phyloP scores from a whole-genome alignment of 2,888 invertebrate species.

The Apamea monoglypha region DNA sequence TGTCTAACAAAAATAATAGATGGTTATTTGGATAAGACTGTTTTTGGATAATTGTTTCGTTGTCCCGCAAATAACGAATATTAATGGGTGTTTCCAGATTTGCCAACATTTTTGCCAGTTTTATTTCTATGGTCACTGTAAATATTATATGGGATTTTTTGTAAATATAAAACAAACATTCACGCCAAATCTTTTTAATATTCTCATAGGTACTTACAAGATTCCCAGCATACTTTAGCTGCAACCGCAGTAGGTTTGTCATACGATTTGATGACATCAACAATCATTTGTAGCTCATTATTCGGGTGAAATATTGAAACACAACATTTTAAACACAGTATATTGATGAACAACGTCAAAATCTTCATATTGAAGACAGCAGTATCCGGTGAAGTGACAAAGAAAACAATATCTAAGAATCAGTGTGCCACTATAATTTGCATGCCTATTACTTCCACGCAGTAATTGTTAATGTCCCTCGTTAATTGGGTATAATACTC shows the following conservation, averaged over 20 bases:
- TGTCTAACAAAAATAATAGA: constrained; percentile 52
- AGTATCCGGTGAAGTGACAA: background rate
- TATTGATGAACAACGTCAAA: constrained; percentile 39
- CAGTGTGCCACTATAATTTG: constrained; percentile 39
- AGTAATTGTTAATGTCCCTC: constrained; percentile 44
- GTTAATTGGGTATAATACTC: constrained; percentile 58
- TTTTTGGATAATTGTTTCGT: constrained; percentile 44
- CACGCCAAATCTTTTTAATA: background rate
- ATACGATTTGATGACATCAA: constrained; percentile 74
- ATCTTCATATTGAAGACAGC: constrained; percentile 49
- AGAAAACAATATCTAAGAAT: constrained; percentile 20
- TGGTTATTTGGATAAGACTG: constrained; percentile 34
- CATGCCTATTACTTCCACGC: constrained; percentile 26
- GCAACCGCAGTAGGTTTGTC: constrained; percentile 74
- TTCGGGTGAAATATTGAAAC: constrained; percentile 49
- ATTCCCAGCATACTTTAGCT: constrained; percentile 76
- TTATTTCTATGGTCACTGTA: constrained; percentile 63
- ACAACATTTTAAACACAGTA: constrained; percentile 41
- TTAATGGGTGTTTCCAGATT: constrained; percentile 58
- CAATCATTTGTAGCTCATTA: constrained; percentile 73
- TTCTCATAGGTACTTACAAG: constrained; percentile 69
- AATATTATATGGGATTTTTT: background rate
- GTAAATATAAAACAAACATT: background rate
- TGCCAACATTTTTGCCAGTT: constrained; percentile 66
- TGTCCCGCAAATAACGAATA: constrained; percentile 64